A percentile compares a stretch with the other conserved stretches of the same genome.
Conservation (phyloP, 2,888 invertebrate genomes). For the Zaprionus bogoriensis region DNA sequence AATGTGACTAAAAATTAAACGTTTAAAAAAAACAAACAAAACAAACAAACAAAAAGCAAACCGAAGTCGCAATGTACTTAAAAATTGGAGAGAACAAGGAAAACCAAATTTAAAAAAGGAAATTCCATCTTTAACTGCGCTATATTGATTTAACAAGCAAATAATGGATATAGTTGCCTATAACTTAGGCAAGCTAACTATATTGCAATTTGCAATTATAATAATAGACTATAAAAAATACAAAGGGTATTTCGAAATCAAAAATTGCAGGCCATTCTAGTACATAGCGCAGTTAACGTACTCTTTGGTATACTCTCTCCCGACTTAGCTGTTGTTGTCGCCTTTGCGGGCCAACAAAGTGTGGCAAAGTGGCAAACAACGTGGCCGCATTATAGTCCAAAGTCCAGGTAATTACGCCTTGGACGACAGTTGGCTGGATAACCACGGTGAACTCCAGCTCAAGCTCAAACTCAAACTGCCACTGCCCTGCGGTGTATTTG, state of each 20-base stretch:
- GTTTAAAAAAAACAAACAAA: constrained; percentile 30
- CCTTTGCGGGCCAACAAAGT: constrained; percentile 49
- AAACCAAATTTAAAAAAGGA: too few relatives aligned
- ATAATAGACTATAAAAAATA: too few relatives aligned
- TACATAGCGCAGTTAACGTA: background rate
- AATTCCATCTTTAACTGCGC: too few relatives aligned
- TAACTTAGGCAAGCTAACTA: too few relatives aligned
- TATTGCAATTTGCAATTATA: too few relatives aligned
- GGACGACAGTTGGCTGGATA: constrained; percentile 49
- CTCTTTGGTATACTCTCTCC: too few relatives aligned
- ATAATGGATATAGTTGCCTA: too few relatives aligned
- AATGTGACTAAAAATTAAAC: constrained; percentile 52
- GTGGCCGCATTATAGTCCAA: constrained; percentile 64
- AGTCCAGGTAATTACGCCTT: constrained; percentile 73
- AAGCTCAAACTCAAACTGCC: too few relatives aligned
- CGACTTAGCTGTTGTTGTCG: too few relatives aligned
- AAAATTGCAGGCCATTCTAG: too few relatives aligned
- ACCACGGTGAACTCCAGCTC: constrained; percentile 52
- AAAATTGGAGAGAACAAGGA: background rate
- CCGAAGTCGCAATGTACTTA: constrained; percentile 22
- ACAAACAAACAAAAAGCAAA: background rate
- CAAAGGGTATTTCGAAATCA: too few relatives aligned
- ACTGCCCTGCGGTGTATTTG: constrained; percentile 67
- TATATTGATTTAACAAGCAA: too few relatives aligned
- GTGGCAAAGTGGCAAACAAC: constrained; percentile 64